phyloP scores from a whole-genome alignment of 2,797 vertebrate species.

The Threskiornis aethiopicus region DNA sequence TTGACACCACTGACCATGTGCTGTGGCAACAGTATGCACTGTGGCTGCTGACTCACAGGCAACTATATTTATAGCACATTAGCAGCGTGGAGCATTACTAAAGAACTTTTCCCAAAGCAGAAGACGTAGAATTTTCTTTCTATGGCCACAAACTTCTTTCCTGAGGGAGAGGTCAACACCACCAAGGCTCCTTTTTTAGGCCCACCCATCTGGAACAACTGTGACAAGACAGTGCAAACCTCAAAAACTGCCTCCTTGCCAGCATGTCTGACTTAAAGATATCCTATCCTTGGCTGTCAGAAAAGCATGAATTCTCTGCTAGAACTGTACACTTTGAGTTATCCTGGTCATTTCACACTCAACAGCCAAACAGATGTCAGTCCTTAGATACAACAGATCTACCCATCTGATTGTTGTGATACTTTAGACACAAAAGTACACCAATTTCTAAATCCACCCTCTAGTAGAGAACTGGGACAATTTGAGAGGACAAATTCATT shows the following conservation, averaged over 20 bases:
- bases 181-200: background rate
- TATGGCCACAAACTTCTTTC: background rate
- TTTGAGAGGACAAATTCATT: background rate
- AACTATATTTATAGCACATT: constrained; percentile 42
- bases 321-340: background rate
- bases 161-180: background rate
- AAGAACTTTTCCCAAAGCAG: background rate
- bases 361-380: background rate
- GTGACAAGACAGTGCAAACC: background rate
- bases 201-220: background rate
- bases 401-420: background rate
- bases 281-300: background rate
- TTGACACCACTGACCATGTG: constrained; percentile 10
- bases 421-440: background rate
- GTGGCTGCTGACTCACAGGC: constrained; percentile 31
- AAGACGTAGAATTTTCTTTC: background rate
- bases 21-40: background rate
- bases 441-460: background rate
- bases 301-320: background rate
- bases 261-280: background rate
- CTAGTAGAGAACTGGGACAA: background rate
- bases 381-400: background rate
- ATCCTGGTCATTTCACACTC: background rate
- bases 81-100: background rate
- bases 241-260: background rate